Evolutionary conservation across 2,888 invertebrate genomes (phyloP), one percentile per base, ranked within the genome.

Genomic region (Heteropelma amictum): DNA sequence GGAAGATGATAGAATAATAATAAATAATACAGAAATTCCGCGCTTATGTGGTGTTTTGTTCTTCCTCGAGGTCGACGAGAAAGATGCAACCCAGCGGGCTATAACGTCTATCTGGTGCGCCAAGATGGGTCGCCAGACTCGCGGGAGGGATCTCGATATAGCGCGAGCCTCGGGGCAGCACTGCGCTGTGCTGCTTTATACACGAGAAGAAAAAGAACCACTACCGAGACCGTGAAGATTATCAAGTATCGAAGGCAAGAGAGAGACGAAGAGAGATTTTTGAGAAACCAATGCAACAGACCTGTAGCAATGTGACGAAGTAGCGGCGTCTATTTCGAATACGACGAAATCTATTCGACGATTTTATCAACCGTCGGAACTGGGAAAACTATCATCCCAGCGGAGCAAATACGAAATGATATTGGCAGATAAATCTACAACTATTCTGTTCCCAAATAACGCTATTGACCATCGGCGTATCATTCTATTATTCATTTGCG

Each of bases 121-220:
- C 53, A 53, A 68, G 75, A 71, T 35, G 67, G 75, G 68, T 68
- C 72, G 60, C 42, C 68, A 54, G 63, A 76, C 77, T 78, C 77
- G 77, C 76, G 77, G 73, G 76, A 72, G 76, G 71, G 75, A 60
- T 75, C 78, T 78, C 74, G 78, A 78, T 78, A 78, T 78, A 78
- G 78, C 76, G 72, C 56, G 71, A 79, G 78, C 60, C 78, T 76
- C 79, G 76, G 67, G 79, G 76, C 78, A 75, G 79, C 79, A 79
- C 79, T 79, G 77, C 64, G 77, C 69, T 64, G 45, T 73, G 53
- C 17, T 58, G 23, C 64, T 65, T 69, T 35, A 72, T 61, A 56
- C 64, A 56, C 56, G 70, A 53, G 53, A 35, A 58, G 53, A 67
- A 72, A 72, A 72, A 79, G 75, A 68, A 70, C 68, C 54, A 56